Evolutionary conservation across 2,113 vertebrate genomes (phyloP), one percentile per base, ranked within the genome.

Genomic region (Dicaeum eximium): DNA sequence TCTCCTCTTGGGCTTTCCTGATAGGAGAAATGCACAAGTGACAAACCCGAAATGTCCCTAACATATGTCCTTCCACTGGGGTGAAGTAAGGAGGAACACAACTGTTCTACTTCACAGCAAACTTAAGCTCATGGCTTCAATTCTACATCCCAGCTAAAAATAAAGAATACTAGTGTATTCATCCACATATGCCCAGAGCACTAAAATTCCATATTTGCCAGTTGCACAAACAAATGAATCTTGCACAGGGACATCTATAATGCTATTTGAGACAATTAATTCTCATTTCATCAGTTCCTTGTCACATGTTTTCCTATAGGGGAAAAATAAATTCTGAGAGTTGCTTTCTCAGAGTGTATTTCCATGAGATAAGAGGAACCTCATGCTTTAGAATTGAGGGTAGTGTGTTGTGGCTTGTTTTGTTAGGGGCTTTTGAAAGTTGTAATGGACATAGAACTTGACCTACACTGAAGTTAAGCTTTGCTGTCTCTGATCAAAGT

Each of bases 1-100:
- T 99, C 96, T 99, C 99, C 93, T 99, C 99, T 94, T 99, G 99
- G 88, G 99, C 99, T 99, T 99, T 99, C 99, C 99, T 99, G 95
- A 86, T 24, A 58, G 56, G 67, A 96, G 95, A 95, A 87, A 91
- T 58, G 86, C 93, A 94, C 30, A 93, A 80, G 84, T 96, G 61
- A 77, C 38, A 81, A 78, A 82, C 37, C 30, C 21, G 16, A 50
- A 79, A 70, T 42, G 65, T 73, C 21, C 2, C 77, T 89, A 86
- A 65, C 65, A 27, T 20, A 27, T 5, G 57, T 62, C 64, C 30
- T 35, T 35, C 56, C 73, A 58, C 40, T 58, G 19, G 15, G 4
- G 31, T 47, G 58, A 86, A 82, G 24, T 20, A 58, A 82, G 56
- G 30, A 79, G 80, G 38, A 87, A 75, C 13, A 61, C 4, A 23